These are phyloP conservation scores for Synergus laeviventris DNA, from an alignment of 2,888 invertebrate species.

Conservation along the genomic window DNA sequence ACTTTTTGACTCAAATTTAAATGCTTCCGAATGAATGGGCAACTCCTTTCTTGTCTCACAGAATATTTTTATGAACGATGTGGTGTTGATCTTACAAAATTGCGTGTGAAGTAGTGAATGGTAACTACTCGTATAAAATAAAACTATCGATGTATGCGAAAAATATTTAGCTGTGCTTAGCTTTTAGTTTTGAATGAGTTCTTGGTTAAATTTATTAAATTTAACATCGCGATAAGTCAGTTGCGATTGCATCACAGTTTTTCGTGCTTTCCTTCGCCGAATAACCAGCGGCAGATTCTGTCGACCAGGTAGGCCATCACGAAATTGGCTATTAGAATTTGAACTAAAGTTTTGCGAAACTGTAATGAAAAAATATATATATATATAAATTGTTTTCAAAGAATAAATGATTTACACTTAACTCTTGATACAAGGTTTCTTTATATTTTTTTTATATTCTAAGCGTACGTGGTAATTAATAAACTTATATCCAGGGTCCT, in stretches of 20 bases:
- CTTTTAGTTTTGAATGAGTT: conserved; percentile 3
- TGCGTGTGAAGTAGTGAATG: not conserved
- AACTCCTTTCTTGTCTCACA: not conserved
- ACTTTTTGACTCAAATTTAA: not conserved
- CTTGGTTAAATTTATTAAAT: conserved; percentile 42
- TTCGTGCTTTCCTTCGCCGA: conserved; percentile 85
- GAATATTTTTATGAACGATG: not conserved
- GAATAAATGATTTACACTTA: too few relatives aligned
- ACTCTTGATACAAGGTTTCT: too few relatives aligned
- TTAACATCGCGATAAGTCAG: conserved; percentile 45
- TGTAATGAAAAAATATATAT: conserved; percentile 79
- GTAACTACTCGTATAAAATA: conserved; percentile 52
- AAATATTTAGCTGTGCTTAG: conserved; percentile 43
- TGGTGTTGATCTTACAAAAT: not conserved
- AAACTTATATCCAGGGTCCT: too few relatives aligned
- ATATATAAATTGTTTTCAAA: too few relatives aligned
- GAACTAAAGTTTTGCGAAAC: conserved; percentile 92
- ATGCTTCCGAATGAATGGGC: not conserved
- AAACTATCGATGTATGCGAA: conserved; percentile 52
- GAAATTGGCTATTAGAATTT: conserved; percentile 91
- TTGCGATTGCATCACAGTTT: conserved; percentile 68
- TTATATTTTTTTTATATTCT: too few relatives aligned
- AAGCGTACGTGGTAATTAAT: too few relatives aligned
- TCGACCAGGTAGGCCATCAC: conserved; percentile 91
- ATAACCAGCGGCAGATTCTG: conserved; percentile 88